phyloP scores from a whole-genome alignment of 2,888 invertebrate species.

The Athalia rosae region DNA sequence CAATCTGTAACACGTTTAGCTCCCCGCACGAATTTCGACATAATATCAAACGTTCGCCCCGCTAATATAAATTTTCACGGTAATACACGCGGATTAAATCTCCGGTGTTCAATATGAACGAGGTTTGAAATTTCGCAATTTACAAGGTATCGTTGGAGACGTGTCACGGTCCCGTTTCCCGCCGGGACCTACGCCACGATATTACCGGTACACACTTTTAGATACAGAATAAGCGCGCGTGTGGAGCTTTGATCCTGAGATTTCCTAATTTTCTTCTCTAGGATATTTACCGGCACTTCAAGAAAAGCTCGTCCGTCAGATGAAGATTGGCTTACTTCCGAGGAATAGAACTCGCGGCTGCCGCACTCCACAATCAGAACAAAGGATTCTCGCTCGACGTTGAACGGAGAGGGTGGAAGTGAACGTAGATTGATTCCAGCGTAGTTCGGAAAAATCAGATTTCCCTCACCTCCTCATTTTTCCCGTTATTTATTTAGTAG shows the following conservation, averaged over 20 bases:
- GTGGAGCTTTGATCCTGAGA: constrained; percentile 25
- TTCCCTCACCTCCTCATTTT: neutral
- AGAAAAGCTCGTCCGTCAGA: constrained; percentile 3
- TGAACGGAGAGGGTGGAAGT: neutral
- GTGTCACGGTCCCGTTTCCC: too few relatives aligned
- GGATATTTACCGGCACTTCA: constrained; percentile 4
- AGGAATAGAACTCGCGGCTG: constrained; percentile 11
- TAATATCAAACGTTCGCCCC: too few relatives aligned
- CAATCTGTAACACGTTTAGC: too few relatives aligned
- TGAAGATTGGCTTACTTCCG: constrained; percentile 20
- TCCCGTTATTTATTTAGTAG: neutral
- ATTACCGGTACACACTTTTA: too few relatives aligned
- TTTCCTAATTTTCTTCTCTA: constrained; percentile 25
- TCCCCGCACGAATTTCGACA: too few relatives aligned
- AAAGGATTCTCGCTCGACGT: neutral
- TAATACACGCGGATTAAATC: too few relatives aligned
- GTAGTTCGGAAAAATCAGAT: constrained; percentile 15
- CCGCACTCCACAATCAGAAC: neutral
- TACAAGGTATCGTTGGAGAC: too few relatives aligned
- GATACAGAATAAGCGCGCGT: neutral
- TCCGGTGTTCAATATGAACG: too few relatives aligned
- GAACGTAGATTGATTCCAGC: constrained; percentile 1
- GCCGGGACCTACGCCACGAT: too few relatives aligned
- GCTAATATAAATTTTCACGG: too few relatives aligned
- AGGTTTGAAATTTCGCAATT: too few relatives aligned